A percentile compares a stretch with the other conserved stretches of the same genome.
Evolutionary conservation across 2,888 invertebrate genomes (phyloP).

Genomic region (Clitarchus hookeri): DNA sequence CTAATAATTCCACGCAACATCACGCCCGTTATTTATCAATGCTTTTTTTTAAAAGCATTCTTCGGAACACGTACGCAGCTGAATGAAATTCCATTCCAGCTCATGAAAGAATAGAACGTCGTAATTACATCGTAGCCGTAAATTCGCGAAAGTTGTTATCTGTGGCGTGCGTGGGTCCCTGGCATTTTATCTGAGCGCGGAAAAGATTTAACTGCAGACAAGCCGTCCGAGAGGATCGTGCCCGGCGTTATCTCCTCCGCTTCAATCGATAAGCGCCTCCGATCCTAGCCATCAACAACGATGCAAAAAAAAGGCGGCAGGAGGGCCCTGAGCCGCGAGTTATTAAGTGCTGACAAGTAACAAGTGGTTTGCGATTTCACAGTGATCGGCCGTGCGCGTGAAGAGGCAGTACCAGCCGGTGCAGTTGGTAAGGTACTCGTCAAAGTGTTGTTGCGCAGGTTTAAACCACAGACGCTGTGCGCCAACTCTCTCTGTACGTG

Average conservation of each 20-base stretch:
- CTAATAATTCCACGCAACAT: too few relatives aligned
- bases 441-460: too few relatives aligned
- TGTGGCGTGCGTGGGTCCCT: neutral
- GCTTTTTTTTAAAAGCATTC: too few relatives aligned
- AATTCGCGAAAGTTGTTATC: neutral
- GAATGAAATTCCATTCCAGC: too few relatives aligned
- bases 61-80: too few relatives aligned
- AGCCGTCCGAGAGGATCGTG: neutral
- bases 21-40: too few relatives aligned
- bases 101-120: neutral
- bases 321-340: neutral
- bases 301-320: neutral
- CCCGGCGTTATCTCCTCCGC: neutral
- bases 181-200: neutral
- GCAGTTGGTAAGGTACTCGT: too few relatives aligned
- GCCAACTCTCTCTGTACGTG: too few relatives aligned
- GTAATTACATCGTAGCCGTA: neutral
- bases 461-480: too few relatives aligned
- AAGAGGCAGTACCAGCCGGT: too few relatives aligned
- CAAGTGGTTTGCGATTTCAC: neutral
- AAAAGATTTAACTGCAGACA: neutral
- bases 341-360: neutral
- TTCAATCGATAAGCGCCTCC: neutral
- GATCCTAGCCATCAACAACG: neutral
- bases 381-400: neutral